Percentiles rank a stretch among this genome's conserved stretches.
phyloP scores from a whole-genome alignment of 2,797 vertebrate genomes.

The Dryobates pubescens region DNA sequence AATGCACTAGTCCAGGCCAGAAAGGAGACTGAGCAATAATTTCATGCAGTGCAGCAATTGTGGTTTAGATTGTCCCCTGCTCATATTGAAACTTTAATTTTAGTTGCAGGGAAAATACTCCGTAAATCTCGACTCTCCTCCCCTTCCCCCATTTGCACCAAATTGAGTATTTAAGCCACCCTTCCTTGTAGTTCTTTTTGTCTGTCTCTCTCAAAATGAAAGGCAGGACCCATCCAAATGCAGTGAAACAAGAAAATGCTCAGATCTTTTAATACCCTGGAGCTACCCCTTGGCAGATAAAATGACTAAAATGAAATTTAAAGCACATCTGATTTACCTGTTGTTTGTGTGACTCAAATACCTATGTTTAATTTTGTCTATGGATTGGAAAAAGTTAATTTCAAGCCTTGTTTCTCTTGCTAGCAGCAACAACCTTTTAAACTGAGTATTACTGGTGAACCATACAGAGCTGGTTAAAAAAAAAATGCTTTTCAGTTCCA shows the following conservation, averaged over 20 bases:
- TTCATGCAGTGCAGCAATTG: background rate
- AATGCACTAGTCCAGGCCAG: background rate
- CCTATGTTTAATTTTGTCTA: constrained; percentile 77
- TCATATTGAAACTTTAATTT: background rate
- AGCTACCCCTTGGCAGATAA: constrained; percentile 42
- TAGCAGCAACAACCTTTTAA: constrained; percentile 80
- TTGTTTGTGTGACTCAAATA: constrained; percentile 76
- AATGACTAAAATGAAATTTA: constrained; percentile 59
- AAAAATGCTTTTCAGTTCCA: constrained; percentile 79
- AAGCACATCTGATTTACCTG: constrained; percentile 72
- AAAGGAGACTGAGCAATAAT: background rate
- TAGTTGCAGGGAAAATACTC: background rate
- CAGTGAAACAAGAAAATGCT: constrained; percentile 40
- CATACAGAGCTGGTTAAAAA: constrained; percentile 74
- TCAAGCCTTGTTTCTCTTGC: constrained; percentile 81
- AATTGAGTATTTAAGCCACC: background rate
- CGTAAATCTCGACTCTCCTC: background rate
- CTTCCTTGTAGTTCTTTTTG: background rate
- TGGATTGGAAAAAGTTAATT: constrained; percentile 82
- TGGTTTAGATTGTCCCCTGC: background rate
- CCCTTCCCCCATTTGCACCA: background rate
- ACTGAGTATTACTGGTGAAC: constrained; percentile 76
- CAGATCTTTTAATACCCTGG: constrained; percentile 41
- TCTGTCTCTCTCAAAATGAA: constrained; percentile 23
- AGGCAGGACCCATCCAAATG: constrained; percentile 26